These are phyloP conservation scores for Epistrophella euchroma DNA, from an alignment of 2,888 invertebrate genomes.

Conservation along the genomic window DNA sequence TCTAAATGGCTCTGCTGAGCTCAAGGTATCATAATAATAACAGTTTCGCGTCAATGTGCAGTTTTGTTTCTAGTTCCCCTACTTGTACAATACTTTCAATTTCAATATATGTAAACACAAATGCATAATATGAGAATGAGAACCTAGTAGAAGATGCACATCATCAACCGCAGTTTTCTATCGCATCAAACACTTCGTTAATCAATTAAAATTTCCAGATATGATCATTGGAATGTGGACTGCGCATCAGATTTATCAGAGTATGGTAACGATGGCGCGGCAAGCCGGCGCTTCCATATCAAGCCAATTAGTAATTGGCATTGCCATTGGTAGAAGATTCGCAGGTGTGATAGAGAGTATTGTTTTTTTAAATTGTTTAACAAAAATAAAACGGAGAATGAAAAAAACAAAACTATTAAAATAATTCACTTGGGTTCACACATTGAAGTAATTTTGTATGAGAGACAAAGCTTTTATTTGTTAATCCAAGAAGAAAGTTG, in stretches of 20 bases:
- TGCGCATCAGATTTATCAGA: no score
- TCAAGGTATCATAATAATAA: no score
- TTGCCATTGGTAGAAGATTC: neutral
- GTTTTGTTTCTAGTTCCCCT: no score
- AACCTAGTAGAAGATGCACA: neutral
- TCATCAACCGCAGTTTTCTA: neutral
- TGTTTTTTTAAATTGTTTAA: neutral
- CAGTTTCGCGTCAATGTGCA: no score
- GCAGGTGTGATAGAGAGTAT: constrained; percentile 6
- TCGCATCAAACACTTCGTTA: constrained; percentile 1
- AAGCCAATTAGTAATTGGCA: constrained; percentile 3
- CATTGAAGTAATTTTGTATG: constrained; percentile 5
- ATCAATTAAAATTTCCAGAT: constrained; percentile 18
- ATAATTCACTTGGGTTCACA: constrained; percentile 27
- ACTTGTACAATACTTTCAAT: neutral
- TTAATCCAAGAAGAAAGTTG: constrained; percentile 38
- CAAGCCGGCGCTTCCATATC: constrained; percentile 14
- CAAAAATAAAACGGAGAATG: neutral
- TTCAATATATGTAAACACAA: no score
- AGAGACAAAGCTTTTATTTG: constrained; percentile 6
- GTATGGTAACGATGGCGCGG: neutral
- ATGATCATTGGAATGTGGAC: constrained; percentile 1
- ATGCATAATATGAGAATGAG: neutral
- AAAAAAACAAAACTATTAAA: constrained; percentile 8
- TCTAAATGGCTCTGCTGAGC: no score